phyloP scores from a whole-genome alignment of 2,888 invertebrate species.

The Sericinus montela region DNA sequence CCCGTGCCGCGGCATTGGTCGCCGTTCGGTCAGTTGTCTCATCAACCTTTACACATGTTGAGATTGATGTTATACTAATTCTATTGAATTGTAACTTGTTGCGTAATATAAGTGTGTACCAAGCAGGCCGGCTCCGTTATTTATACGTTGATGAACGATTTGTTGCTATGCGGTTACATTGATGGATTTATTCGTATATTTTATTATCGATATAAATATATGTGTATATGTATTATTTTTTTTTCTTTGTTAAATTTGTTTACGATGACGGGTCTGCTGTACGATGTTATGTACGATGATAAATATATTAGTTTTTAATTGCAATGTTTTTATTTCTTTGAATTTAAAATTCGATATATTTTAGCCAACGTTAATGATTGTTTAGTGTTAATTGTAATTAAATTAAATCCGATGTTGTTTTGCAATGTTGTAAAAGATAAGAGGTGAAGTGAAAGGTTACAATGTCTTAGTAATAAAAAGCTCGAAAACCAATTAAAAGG shows the following conservation, averaged over 20 bases:
- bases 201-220: slow-evolving; percentile 53
- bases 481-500: slow-evolving; percentile 78
- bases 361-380: slow-evolving; percentile 74
- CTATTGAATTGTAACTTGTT: slow-evolving; percentile 78
- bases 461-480: slow-evolving; percentile 73
- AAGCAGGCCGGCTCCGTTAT: slow-evolving; percentile 37
- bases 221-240: too few species aligned
- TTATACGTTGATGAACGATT: slow-evolving; percentile 47
- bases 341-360: slow-evolving; percentile 72
- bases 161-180: slow-evolving; percentile 60
- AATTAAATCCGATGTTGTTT: slow-evolving; percentile 67
- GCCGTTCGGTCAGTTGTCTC: slow-evolving; percentile 61
- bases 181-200: slow-evolving; percentile 64
- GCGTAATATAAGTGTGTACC: slow-evolving; percentile 69
- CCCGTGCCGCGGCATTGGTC: slow-evolving; percentile 28
- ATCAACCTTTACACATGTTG: slow-evolving; percentile 77
- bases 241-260: slow-evolving; percentile 69
- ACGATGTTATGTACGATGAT: slow-evolving; percentile 63
- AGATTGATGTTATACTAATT: slow-evolving; percentile 79
- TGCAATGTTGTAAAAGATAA: slow-evolving; percentile 70
- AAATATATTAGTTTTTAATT: slow-evolving; percentile 67
- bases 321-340: slow-evolving; percentile 47
- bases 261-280: slow-evolving; percentile 75
- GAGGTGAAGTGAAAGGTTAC: slow-evolving; percentile 66
- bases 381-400: slow-evolving; percentile 64